These are phyloP conservation scores for Oryzias melastigma DNA, from an alignment of 2,113 vertebrate genomes.

Conservation along the genomic window DNA sequence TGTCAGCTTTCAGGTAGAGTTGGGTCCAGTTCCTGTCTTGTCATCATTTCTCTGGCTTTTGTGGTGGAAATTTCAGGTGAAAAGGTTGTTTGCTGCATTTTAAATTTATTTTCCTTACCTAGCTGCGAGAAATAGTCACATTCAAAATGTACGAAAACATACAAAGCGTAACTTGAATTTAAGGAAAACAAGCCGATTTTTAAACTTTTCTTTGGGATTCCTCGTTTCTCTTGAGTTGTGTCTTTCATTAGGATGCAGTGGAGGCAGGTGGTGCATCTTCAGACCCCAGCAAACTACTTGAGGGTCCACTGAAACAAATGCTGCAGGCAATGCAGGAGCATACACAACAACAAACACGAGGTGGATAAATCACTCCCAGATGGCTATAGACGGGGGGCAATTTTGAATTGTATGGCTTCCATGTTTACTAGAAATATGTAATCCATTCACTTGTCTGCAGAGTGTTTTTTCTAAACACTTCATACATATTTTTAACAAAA, in stretches of 20 bases:
- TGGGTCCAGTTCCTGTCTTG: too few relatives aligned
- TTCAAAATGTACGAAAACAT: too few relatives aligned
- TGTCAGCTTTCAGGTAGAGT: too few relatives aligned
- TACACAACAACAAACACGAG: constrained; percentile 45
- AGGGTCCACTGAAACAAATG: constrained; percentile 41
- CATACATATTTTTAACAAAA: constrained; percentile 28
- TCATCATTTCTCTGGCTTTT: too few relatives aligned
- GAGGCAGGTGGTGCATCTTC: constrained; percentile 33
- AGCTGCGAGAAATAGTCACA: too few relatives aligned
- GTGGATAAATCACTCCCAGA: constrained; percentile 30
- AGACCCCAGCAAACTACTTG: constrained; percentile 32
- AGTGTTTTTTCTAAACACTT: constrained; percentile 8
- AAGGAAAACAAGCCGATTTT: too few relatives aligned
- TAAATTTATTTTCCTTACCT: too few relatives aligned
- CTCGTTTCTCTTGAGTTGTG: constrained; percentile 4
- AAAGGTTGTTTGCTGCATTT: too few relatives aligned
- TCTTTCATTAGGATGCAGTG: constrained; percentile 48
- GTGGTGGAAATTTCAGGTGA: too few relatives aligned
- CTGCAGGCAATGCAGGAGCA: constrained; percentile 31
- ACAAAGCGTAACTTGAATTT: too few relatives aligned
- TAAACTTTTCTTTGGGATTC: constrained; percentile 1
- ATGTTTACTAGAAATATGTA: constrained; percentile 26
- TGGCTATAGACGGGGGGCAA: constrained; percentile 33
- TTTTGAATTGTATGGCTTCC: constrained; percentile 29
- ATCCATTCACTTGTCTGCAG: constrained; percentile 17